Percentiles rank a stretch among this genome's conserved stretches.
These are phyloP conservation scores for Trachelus tabidus DNA, from an alignment of 2,888 invertebrate genomes.

Conservation along the genomic window DNA sequence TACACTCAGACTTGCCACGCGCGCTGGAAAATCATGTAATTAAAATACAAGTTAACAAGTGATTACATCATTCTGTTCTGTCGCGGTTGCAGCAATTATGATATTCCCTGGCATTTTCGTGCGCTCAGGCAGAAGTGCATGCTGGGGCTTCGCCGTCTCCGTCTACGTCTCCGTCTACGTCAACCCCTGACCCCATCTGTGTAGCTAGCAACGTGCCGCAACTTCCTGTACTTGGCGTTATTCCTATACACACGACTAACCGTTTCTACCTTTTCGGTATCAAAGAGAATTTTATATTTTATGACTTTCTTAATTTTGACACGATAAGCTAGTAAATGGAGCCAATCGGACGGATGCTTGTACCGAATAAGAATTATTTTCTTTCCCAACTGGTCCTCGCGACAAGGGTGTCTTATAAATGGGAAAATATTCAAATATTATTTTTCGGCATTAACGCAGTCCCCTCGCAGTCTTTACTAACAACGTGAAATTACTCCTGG, in stretches of 20 bases:
- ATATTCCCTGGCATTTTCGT: slow-evolving; percentile 7
- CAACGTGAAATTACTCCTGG: neutral
- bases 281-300: neutral
- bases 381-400: neutral
- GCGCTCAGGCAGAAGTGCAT: neutral
- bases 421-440: neutral
- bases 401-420: neutral
- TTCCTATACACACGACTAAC: neutral
- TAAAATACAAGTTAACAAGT: slow-evolving; percentile 51
- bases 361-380: neutral
- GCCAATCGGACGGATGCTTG: neutral
- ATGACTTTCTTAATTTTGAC: neutral
- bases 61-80: slow-evolving; percentile 43
- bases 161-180: neutral
- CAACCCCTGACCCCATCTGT: neutral
- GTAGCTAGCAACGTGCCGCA: neutral
- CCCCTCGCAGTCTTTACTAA: neutral
- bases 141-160: neutral
- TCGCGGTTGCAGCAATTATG: slow-evolving; percentile 38
- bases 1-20: slow-evolving; percentile 46
- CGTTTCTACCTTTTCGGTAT: neutral
- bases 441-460: neutral
- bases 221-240: neutral
- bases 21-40: slow-evolving; percentile 49
- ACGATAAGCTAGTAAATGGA: neutral